Conservation (phyloP, 2,888 invertebrate genomes). For the Agrilus biguttatus region DNA sequence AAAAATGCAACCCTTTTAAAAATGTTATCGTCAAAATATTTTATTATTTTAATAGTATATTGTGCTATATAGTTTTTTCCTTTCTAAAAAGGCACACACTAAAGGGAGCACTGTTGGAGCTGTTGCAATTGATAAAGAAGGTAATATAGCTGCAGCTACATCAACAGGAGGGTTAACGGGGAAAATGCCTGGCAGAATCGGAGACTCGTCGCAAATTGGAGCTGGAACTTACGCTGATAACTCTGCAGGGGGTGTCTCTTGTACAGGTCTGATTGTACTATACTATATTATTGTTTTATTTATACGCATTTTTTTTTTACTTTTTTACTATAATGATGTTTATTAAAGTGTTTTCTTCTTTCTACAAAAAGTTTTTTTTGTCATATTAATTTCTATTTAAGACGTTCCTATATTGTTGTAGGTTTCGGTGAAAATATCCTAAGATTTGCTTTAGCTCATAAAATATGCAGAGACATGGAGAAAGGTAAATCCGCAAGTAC, state of each 20-base stretch:
- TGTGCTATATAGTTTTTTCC: too few species aligned
- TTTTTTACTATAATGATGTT: too few species aligned
- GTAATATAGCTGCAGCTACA: constrained; percentile 58
- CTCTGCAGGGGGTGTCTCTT: constrained; percentile 51
- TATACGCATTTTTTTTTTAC: too few species aligned
- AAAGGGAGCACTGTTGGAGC: constrained; percentile 62
- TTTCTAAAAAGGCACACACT: constrained; percentile 30
- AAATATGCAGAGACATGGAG: constrained; percentile 52
- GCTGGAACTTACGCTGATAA: constrained; percentile 57
- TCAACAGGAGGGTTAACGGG: constrained; percentile 71
- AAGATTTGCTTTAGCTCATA: constrained; percentile 60
- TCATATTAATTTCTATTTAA: not conserved
- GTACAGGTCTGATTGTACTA: constrained; percentile 37
- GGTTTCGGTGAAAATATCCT: constrained; percentile 76
- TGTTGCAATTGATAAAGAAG: constrained; percentile 53
- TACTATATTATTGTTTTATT: too few species aligned
- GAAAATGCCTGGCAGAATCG: constrained; percentile 55
- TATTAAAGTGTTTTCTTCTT: too few species aligned
- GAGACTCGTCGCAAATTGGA: constrained; percentile 53
- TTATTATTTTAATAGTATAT: too few species aligned
- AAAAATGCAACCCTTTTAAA: too few species aligned
- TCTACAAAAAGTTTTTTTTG: too few species aligned
- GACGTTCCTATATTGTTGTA: constrained; percentile 16
- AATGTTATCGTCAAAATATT: too few species aligned
- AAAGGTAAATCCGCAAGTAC: constrained; percentile 40